Evolutionary conservation across 2,113 vertebrate species (phyloP), one percentile per base, ranked within the genome.

Genomic region (Regulus satrapa): DNA sequence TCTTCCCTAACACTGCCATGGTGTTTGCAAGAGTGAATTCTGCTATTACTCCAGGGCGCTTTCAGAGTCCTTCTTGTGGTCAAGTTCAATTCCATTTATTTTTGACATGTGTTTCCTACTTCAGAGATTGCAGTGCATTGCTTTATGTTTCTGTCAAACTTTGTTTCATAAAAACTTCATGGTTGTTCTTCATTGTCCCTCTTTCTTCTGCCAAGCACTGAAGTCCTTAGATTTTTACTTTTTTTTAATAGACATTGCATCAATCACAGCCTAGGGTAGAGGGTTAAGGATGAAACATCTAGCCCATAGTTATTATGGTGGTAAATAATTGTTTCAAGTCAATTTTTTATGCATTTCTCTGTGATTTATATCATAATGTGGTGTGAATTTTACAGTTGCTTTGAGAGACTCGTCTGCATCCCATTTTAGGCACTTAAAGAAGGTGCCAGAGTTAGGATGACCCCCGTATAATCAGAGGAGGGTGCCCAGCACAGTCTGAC

Each of bases 11-110:
- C 61, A 59, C 41, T 90, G 82, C 85, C 4, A 0, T 56, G 75
- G 48, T 75, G 34, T 93, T 92, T 96, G 75, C 77, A 67, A 64
- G 55, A 95, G 76, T 86, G 93, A 90, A 93, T 94, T 89, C 73
- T 3, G 5, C 83, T 96, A 51, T 96, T 95, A 92, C 90, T 94
- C 93, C 85, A 91, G 94, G 92, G 92, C 8, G 0, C 66, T 96
- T 88, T 89, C 73, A 89, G 87, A 95, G 80, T 93, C 88, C 46
- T 85, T 83, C 76, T 95, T 88, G 61, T 78, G 83, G 94, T 96
- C 94, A 96, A 91, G 80, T 94, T 96, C 95, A 96, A 78, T 95
- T 94, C 92, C 51, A 40, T 95, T 95, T 94, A 73, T 93, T 95
- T 97, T 95, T 94, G 94, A 96, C 85, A 49, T 72, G 43, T 67